Percentiles rank a stretch among this genome's conserved stretches.
phyloP scores from a whole-genome alignment of 2,888 invertebrate species.

The Pseudococcus longispinus region DNA sequence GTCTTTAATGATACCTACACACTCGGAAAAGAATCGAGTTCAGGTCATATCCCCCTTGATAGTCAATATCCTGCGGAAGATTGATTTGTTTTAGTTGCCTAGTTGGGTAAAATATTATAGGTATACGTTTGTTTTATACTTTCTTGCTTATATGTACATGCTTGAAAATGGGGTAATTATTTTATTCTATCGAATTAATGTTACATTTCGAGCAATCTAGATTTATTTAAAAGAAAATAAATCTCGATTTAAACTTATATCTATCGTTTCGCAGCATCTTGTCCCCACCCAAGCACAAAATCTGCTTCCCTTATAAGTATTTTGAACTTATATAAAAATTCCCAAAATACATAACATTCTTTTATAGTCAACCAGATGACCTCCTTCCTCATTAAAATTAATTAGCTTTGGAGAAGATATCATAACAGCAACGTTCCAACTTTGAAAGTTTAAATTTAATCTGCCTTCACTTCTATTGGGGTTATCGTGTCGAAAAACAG shows the following conservation, averaged over 20 bases:
- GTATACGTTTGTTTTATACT: neutral
- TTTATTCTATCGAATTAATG: neutral
- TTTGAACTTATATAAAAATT: neutral
- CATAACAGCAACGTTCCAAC: neutral
- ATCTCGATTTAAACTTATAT: no score
- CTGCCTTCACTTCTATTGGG: neutral
- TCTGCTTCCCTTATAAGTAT: no score
- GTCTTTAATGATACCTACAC: neutral
- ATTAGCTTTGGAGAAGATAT: neutral
- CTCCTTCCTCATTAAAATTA: neutral
- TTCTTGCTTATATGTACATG: no score
- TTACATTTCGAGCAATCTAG: no score
- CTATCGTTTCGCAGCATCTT: no score
- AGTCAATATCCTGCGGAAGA: neutral
- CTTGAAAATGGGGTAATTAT: neutral
- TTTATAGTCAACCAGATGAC: neutral
- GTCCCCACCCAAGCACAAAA: no score
- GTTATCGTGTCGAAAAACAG: neutral
- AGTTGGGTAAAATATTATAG: neutral
- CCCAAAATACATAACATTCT: neutral
- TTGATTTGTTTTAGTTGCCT: neutral
- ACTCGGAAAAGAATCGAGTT: neutral
- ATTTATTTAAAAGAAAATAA: no score
- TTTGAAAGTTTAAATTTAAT: neutral
- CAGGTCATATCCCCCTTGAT: neutral